phyloP scores from a whole-genome alignment of 2,113 vertebrate genomes.

The Phalacrocorax carbo region DNA sequence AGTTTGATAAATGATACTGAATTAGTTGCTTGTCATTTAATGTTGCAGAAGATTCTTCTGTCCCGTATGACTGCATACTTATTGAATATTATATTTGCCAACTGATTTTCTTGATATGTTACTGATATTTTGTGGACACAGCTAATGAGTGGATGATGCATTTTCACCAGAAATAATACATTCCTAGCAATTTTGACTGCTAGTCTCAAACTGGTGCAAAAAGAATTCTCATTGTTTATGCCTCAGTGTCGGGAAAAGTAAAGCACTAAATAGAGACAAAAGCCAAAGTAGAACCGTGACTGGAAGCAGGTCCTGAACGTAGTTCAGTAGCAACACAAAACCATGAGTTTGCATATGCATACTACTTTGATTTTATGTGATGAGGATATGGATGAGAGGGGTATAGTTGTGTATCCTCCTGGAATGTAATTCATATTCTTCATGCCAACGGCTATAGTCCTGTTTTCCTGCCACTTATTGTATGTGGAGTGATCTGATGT shows the following conservation, averaged over 20 bases:
- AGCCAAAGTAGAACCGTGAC: not conserved
- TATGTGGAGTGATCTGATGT: not conserved
- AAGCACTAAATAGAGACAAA: not conserved
- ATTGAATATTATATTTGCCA: not conserved
- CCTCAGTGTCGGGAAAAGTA: not conserved
- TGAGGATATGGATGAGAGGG: not conserved
- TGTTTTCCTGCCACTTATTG: not conserved
- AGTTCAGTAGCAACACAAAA: not conserved
- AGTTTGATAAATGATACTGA: not conserved
- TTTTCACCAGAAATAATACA: not conserved
- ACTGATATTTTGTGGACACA: not conserved
- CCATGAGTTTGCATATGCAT: rapidly evolving
- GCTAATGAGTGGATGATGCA: not conserved
- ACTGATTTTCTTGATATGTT: not conserved
- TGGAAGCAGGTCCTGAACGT: not conserved
- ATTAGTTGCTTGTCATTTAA: not conserved
- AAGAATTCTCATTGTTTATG: not conserved
- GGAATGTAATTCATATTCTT: not conserved
- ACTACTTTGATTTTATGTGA: not conserved
- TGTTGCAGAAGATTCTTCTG: not conserved
- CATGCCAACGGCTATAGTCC: not conserved
- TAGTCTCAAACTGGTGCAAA: not conserved
- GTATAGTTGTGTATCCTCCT: not conserved
- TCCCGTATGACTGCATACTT: not conserved
- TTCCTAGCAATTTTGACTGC: not conserved